Evolutionary conservation across 2,888 invertebrate genomes (phyloP).

Genomic region (Theristus sp.): DNA sequence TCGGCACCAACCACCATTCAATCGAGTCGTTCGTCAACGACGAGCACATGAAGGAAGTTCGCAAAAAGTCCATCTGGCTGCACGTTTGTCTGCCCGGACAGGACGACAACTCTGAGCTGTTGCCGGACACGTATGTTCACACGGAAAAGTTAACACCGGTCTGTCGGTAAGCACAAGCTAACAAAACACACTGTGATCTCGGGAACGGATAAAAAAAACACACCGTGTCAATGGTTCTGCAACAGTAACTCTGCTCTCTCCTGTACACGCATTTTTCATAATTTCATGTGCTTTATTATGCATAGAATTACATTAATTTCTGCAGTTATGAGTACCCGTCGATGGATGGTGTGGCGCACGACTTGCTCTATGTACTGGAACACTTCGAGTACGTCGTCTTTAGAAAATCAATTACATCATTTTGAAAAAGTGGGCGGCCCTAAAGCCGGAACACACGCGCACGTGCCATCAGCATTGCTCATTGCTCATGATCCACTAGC

Average conservation of each 20-base stretch:
- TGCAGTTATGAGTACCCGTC: constrained; percentile 56
- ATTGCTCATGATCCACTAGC: no score
- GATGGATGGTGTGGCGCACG: constrained; percentile 58
- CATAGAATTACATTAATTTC: constrained; percentile 5
- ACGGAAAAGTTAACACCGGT: not conserved
- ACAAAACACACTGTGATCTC: no score
- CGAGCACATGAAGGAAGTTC: constrained; percentile 59
- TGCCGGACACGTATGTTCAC: constrained; percentile 37
- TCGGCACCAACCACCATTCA: constrained; percentile 43
- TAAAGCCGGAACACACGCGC: no score
- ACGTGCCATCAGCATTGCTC: no score
- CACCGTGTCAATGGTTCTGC: no score
- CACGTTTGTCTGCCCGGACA: constrained; percentile 65
- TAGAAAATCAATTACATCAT: not conserved
- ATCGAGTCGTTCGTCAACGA: constrained; percentile 52
- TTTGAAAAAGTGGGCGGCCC: no score
- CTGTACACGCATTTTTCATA: not conserved
- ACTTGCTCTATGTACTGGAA: constrained; percentile 56
- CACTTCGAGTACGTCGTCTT: constrained; percentile 42
- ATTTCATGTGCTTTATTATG: not conserved
- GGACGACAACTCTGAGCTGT: constrained; percentile 53
- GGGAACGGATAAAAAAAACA: no score
- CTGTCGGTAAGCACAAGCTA: no score
- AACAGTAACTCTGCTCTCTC: no score
- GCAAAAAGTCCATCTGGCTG: constrained; percentile 59